Evolutionary conservation across 2,113 vertebrate genomes (phyloP), one percentile per base, ranked within the genome.

Genomic region (Perca fluviatilis): DNA sequence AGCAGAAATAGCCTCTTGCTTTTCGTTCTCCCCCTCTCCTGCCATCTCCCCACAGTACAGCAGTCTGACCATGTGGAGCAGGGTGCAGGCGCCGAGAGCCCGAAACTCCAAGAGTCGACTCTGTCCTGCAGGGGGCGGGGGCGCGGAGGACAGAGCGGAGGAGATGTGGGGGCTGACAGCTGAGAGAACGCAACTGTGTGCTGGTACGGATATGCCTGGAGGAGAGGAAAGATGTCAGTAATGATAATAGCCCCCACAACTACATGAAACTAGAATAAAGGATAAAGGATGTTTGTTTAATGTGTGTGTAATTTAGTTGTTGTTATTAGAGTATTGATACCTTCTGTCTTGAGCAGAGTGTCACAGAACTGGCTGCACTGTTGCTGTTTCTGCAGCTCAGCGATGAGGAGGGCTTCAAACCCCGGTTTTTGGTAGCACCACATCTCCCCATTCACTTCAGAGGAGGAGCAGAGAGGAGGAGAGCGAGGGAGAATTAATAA

Each of bases 21-120:
- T 95, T 89, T 98, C 96, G 27, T 91, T 91, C 43, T 85, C 85
- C 0, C 95, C 95, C 12, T 94, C 92, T n/a, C 93, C 93, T 15
- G 95, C 90, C 92, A 98, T 95, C 91, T 97, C 95, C 0, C 97
- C 97, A 0, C 97, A 96, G 82, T 98, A 99, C 12, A 99, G 86
- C 82, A 97, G 95, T 18, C 80, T 91, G 70, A 97, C 96, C 85
- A 98, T 70, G 77, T 95, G 96, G 56, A 97, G 95, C 73, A 98
- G 92, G 0, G 89, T 95, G 83, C 91, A 46, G 1, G 95, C 92
- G 19, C 95, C 95, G 25, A 98, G 83, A 12, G 95, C 91, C 0
- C 54, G 84, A 70, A 98, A 95, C 82, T 98, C 93, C 62, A 99
- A 86, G 51, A 96, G 89, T 36, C 89, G 87, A 86, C 93, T 91